Evolutionary conservation across 1,140 invertebrate species (phyloP).

Genomic region (Luehdorfia chinensis): DNA sequence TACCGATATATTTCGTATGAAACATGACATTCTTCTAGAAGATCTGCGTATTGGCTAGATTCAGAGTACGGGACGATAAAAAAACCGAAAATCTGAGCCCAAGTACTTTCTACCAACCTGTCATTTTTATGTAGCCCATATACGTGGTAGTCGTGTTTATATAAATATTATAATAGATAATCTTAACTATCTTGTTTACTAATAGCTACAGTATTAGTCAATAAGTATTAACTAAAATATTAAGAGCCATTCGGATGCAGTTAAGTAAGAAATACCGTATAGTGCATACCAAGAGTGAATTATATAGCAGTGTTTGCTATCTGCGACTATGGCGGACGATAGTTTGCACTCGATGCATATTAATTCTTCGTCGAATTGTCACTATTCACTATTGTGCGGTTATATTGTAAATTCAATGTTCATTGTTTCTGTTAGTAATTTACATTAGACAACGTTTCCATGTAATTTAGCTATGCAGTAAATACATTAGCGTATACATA

Average conservation of each 20-base stretch:
- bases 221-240: no score
- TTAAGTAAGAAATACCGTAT: slow-evolving; percentile 3
- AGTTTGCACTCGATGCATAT: slow-evolving; percentile 44
- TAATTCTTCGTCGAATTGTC: slow-evolving; percentile 27
- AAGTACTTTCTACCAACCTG: no score
- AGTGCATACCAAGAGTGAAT: slow-evolving; percentile 15
- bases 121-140: no score
- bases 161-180: no score
- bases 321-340: slow-evolving; percentile 23
- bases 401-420: neutral
- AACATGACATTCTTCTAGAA: no score
- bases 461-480: slow-evolving; percentile 8
- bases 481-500: slow-evolving; percentile 9
- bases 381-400: neutral
- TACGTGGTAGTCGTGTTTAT: no score
- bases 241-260: slow-evolving; percentile 15
- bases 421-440: slow-evolving; percentile 4
- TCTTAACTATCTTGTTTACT: no score
- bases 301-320: slow-evolving; percentile 25
- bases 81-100: no score
- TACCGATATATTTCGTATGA: no score
- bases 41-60: no score
- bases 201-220: no score
- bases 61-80: no score
- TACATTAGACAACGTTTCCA: neutral